These are phyloP conservation scores for Amiota communis DNA, from an alignment of 2,888 invertebrate genomes.

Conservation along the genomic window DNA sequence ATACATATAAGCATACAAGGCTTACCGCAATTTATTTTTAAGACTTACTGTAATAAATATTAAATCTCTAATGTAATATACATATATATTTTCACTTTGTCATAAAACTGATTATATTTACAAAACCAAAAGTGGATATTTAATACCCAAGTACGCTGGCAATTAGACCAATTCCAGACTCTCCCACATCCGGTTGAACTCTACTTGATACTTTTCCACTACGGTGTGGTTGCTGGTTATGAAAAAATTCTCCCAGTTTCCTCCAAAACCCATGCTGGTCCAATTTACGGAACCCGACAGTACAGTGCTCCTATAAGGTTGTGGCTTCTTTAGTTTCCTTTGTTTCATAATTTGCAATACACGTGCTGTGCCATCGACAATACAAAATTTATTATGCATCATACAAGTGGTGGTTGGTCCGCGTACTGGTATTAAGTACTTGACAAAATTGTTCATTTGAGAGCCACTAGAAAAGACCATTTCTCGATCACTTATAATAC, in stretches of 20 bases:
- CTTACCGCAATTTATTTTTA: too few relatives aligned
- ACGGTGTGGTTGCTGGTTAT: slow-evolving; percentile 58
- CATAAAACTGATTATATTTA: too few relatives aligned
- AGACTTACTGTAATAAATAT: too few relatives aligned
- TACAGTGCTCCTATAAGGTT: slow-evolving; percentile 38
- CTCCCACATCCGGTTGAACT: slow-evolving; percentile 70
- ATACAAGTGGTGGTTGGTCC: slow-evolving; percentile 53
- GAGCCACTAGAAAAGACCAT: slow-evolving; percentile 58
- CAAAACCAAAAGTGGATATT: too few relatives aligned
- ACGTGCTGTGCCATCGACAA: slow-evolving; percentile 63
- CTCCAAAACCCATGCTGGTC: slow-evolving; percentile 65
- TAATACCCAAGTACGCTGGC: too few relatives aligned
- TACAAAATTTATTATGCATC: slow-evolving; percentile 72
- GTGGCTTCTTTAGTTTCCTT: background rate
- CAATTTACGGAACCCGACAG: slow-evolving; percentile 69
- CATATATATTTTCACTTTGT: too few relatives aligned
- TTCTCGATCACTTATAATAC: slow-evolving; percentile 65
- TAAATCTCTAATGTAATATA: too few relatives aligned
- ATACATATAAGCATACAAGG: too few relatives aligned
- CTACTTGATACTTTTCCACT: slow-evolving; percentile 54
- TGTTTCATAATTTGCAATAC: slow-evolving; percentile 30
- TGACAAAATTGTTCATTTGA: slow-evolving; percentile 48
- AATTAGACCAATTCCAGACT: slow-evolving; percentile 41
- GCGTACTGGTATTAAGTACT: slow-evolving; percentile 59
- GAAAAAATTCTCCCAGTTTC: slow-evolving; percentile 70